Conservation (phyloP, 2,888 invertebrate genomes). For the Criorhina ranunculi region DNA sequence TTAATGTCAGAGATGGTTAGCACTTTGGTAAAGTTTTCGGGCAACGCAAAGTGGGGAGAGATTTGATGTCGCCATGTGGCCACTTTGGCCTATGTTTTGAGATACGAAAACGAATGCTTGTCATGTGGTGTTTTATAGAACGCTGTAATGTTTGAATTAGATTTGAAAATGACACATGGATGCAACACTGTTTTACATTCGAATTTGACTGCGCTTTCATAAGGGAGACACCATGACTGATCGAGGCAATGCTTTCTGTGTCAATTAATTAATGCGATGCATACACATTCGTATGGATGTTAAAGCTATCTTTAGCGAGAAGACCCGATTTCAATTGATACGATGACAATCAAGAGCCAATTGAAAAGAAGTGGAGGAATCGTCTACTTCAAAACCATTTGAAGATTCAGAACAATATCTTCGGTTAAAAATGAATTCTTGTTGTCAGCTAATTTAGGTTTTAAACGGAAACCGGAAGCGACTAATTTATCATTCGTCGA, state of each 20-base stretch:
- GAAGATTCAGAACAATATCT: constrained; percentile 5
- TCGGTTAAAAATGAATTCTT: constrained; percentile 52
- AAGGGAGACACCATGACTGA: constrained; percentile 11
- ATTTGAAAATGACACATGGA: constrained; percentile 40
- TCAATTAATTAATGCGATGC: constrained; percentile 55
- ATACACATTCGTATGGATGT: constrained; percentile 7
- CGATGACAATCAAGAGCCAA: constrained; percentile 44
- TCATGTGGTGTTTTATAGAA: constrained; percentile 42
- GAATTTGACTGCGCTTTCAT: constrained; percentile 36
- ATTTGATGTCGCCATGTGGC: constrained; percentile 62
- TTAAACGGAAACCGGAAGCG: constrained; percentile 62
- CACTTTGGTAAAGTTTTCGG: constrained; percentile 47
- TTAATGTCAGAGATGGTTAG: constrained; percentile 35
- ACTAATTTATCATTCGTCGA: constrained; percentile 57
- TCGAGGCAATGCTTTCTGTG: constrained; percentile 32
- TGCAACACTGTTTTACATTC: constrained; percentile 28
- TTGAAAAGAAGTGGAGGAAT: constrained; percentile 36
- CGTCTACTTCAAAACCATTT: constrained; percentile 18
- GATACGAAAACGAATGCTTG: constrained; percentile 41
- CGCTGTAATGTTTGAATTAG: constrained; percentile 32
- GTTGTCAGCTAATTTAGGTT: constrained; percentile 27
- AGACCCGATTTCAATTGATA: constrained; percentile 50
- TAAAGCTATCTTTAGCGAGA: constrained; percentile 15
- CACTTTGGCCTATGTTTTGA: constrained; percentile 40
- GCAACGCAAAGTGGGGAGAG: constrained; percentile 41